Base-by-base conservation (phyloP, 2,113 vertebrate genomes). In the Grallaria varia region DNA sequence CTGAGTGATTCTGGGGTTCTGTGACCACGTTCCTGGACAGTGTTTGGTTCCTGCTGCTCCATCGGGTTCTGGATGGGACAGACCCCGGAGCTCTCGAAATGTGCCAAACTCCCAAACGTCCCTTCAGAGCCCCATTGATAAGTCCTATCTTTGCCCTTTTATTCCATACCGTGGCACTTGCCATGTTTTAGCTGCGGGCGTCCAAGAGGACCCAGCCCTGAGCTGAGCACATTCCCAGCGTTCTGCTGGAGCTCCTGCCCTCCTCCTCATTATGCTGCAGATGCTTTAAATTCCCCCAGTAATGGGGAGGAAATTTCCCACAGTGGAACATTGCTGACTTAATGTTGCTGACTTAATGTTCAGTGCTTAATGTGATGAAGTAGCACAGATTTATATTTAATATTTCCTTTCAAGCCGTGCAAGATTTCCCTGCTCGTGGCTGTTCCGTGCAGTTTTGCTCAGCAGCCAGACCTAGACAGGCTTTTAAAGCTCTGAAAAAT, bases 291-390 rank as follows among this genome's bases (percentile, higher is more conserved):
- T 73, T 39, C 90, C 64, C 33, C 2, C 4, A 6, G 84, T 12
- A 47, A 74, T 27, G 90, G 90, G 78, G 33, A 71, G 86, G 90
- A 78, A 40, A 82, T 84, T 95, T 84, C 90, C 90, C 92, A 76
- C 74, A 7, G 64, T 14, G 62, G 88, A 93, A 62, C 83, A 47
- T 76, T 81, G 95, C 87, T 96, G 93, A 55, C 89, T 89, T 86
- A 18, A 87, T 80, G 77, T 28, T 84, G 86, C 15, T 63, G 60
- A 40, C 62, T 64, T 42, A 64, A 64, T 64, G 40, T 64, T 64
- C 40, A 23, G 28, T 30, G 40, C 62, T 64, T 64, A 42, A 20
- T 12, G 6, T 74, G 95, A 8, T 53, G 91, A 42, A 81, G 22
- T 23, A 71, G 87, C 76, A 19, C 24, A 18, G 89, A 63, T 94